Conservation (phyloP, 2,113 vertebrate species). For the Notothenia rossii region DNA sequence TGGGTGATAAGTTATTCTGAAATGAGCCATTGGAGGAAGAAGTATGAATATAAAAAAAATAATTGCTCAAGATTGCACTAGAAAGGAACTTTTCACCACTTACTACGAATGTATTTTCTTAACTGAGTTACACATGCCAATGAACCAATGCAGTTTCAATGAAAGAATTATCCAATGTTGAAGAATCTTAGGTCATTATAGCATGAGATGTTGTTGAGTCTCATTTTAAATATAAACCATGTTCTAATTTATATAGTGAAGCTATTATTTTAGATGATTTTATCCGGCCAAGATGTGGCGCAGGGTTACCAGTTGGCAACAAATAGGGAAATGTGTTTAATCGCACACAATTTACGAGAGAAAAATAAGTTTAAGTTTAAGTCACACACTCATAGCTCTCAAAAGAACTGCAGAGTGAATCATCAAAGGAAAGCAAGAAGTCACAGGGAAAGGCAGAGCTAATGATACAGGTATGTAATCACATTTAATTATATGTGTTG, state of each 20-base stretch:
- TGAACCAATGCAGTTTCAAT: slow-evolving; percentile 10
- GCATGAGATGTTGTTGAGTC: background rate
- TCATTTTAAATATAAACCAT: background rate
- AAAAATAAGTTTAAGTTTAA: slow-evolving; percentile 51
- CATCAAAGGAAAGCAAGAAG: slow-evolving; percentile 56
- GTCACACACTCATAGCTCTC: slow-evolving; percentile 51
- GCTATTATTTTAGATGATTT: slow-evolving; percentile 15
- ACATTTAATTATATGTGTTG: slow-evolving; percentile 67
- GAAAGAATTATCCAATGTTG: background rate
- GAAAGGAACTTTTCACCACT: too few species aligned
- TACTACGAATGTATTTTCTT: background rate
- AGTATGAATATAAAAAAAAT: too few species aligned
- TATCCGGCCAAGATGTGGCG: slow-evolving; percentile 1
- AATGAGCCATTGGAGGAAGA: too few species aligned
- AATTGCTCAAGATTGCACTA: too few species aligned
- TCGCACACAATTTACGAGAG: slow-evolving; percentile 54
- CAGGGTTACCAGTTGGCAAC: slow-evolving; percentile 32
- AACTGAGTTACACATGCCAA: background rate
- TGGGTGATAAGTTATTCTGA: too few species aligned
- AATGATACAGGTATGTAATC: slow-evolving; percentile 50
- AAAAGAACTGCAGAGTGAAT: slow-evolving; percentile 27
- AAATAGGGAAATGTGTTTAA: slow-evolving; percentile 55
- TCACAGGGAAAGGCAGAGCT: slow-evolving; percentile 40
- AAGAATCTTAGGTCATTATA: background rate
- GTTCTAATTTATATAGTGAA: background rate